Evolutionary conservation across 1,140 invertebrate genomes (phyloP).

Genomic region (Mylabris phalerata): DNA sequence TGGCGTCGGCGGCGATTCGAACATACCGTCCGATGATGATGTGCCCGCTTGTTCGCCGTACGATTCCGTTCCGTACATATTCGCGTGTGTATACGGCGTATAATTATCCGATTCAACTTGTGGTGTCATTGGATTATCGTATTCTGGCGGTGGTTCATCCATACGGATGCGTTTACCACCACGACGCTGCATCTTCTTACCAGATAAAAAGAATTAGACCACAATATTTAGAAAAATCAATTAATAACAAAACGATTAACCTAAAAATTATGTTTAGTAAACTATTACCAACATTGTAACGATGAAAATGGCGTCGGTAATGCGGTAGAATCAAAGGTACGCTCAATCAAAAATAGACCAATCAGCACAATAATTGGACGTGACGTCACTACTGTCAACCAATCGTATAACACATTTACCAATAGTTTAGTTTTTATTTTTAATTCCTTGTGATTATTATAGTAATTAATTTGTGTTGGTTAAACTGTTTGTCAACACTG

Average conservation of each 20-base stretch:
- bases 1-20: conserved; percentile 42
- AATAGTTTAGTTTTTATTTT: background rate
- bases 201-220: background rate
- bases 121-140: conserved; percentile 73
- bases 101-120: conserved; percentile 51
- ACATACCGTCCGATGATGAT: conserved; percentile 37
- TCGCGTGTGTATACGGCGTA: conserved; percentile 34
- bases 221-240: background rate
- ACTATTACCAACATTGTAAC: too few species aligned
- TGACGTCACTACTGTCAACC: too few species aligned
- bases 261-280: background rate
- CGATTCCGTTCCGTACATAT: conserved; percentile 29
- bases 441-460: background rate
- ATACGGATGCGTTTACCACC: conserved; percentile 84
- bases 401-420: too few species aligned
- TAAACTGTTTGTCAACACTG: background rate
- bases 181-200: conserved; percentile 61
- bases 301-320: too few species aligned
- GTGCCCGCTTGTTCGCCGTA: conserved; percentile 36
- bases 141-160: conserved; percentile 83
- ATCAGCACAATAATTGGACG: too few species aligned
- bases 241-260: background rate
- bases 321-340: too few species aligned
- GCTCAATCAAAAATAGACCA: too few species aligned
- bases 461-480: background rate